Base-by-base conservation (phyloP, 2,888 invertebrate species). In the Acronicta leporina region DNA sequence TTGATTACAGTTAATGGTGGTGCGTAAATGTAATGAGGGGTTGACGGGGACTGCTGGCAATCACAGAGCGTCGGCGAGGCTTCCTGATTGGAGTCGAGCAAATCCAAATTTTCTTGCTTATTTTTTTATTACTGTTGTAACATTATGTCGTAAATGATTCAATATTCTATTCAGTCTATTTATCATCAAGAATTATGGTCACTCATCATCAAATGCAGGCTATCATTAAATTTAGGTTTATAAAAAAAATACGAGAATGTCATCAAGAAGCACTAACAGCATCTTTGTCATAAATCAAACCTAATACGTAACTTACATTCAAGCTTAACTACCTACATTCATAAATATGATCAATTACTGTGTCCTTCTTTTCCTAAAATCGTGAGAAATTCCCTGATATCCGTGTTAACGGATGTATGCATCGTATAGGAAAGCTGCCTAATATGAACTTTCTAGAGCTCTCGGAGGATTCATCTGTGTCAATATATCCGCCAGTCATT, bases 1-100 rank as follows among this genome's bases (percentile, higher is more conserved):
- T 90, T 89, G 90, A 92, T 92, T 92, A 87, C 79, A 83, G 79
- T 84, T 92, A 92, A 92, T 92, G 86, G 86, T 88, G 84, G 89
- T 82, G 89, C 84, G 89, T 91, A 92, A 90, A 92, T 83, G 80
- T 93, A 93, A 94, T 93, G 84, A 90, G 87, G 87, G 91, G 87
- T 88, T 89, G 87, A 56, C 63, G 63, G 79, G 77, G 79, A 80
- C 82, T 75, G 77, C 81, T 75, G 73, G 87, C 86, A 91, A 90
- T 91, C 89, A 83, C 82, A 81, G 80, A 73, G 75, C 74, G 79
- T 65, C 77, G 77, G 75, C 57, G 57, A 75, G 59, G 73, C 84
- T 90, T 90, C 88, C 89, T 91, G 85, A 89, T 87, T 90, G 80
- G 77, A 80, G 73, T 85, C 82, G 81, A 82, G 81, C 77, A 85